Evolutionary conservation across 2,797 vertebrate genomes (phyloP).

Genomic region (Semaprochilodus insignis): DNA sequence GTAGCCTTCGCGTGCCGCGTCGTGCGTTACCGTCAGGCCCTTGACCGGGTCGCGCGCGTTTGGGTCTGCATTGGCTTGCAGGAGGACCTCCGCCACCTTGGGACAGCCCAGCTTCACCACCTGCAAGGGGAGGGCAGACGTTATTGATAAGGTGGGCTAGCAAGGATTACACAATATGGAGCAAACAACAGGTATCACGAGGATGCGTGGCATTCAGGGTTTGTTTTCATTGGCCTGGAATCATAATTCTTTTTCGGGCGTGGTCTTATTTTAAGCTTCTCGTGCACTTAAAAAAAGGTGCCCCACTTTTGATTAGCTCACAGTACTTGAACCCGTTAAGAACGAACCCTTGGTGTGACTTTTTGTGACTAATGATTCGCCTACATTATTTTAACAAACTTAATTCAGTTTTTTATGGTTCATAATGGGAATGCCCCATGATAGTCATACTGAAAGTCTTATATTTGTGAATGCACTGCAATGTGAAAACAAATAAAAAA

Average conservation of each 20-base stretch:
- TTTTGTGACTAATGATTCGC: not conserved
- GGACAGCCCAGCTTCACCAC: conserved; percentile 86
- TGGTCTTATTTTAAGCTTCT: not conserved
- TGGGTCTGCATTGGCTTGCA: conserved; percentile 83
- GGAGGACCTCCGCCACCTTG: conserved; percentile 76
- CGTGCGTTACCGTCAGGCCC: conserved; percentile 87
- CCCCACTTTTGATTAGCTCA: not conserved
- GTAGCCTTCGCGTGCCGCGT: conserved; percentile 90
- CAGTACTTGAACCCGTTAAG: not conserved
- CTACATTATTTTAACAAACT: not conserved
- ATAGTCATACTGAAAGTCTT: not conserved
- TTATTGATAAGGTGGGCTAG: not conserved
- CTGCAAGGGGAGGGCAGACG: conserved; percentile 67
- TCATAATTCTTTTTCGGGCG: not conserved
- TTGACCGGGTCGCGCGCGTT: conserved; percentile 80
- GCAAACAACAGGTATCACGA: too few relatives aligned
- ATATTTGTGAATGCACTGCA: not conserved
- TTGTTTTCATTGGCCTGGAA: not conserved
- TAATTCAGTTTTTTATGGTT: not conserved
- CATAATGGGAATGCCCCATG: not conserved
- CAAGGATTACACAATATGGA: too few relatives aligned
- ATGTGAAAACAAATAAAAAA: not conserved
- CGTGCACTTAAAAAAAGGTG: not conserved
- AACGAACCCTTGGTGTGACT: not conserved
- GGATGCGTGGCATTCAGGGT: not conserved